Percentiles rank a stretch among this genome's conserved stretches.
phyloP scores from a whole-genome alignment of 2,113 vertebrate genomes.

The Phalacrocorax brasilianus region DNA sequence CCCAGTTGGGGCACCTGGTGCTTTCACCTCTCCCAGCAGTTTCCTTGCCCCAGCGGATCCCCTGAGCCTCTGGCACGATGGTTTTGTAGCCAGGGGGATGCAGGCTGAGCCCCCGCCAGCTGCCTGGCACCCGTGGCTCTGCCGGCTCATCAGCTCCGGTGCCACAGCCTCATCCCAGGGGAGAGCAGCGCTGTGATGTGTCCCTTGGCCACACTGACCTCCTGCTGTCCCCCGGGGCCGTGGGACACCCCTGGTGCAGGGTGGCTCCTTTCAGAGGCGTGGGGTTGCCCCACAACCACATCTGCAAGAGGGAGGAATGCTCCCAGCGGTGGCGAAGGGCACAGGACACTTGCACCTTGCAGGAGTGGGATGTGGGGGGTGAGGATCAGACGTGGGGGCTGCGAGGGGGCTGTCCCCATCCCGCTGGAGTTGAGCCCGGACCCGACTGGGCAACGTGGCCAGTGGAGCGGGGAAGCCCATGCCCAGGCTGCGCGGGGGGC shows the following conservation, averaged over 20 bases:
- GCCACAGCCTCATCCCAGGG: neutral
- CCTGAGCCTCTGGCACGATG: fast-evolving
- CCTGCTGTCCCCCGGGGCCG: fast-evolving
- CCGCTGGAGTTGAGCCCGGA: fast-evolving
- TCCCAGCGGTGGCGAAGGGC: fast-evolving
- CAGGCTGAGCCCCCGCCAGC: fast-evolving
- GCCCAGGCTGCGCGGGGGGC: neutral
- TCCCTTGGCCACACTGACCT: neutral
- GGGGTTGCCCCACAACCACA: fast-evolving
- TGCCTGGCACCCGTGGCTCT: neutral
- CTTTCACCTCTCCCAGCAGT: neutral
- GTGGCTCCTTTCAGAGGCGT: neutral
- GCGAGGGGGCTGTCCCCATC: fast-evolving
- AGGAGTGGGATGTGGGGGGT: neutral
- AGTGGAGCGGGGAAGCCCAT: neutral
- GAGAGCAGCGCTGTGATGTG: neutral
- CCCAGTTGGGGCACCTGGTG: neutral
- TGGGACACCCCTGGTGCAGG: fast-evolving
- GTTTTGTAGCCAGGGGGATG: neutral
- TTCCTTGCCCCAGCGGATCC: neutral
- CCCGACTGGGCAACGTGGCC: neutral
- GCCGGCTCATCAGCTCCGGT: neutral
- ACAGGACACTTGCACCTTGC: fast-evolving
- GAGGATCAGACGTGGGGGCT: neutral
- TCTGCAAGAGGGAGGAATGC: neutral